phyloP scores from a whole-genome alignment of 2,888 invertebrate genomes.

The Asteroscopus sphinx region DNA sequence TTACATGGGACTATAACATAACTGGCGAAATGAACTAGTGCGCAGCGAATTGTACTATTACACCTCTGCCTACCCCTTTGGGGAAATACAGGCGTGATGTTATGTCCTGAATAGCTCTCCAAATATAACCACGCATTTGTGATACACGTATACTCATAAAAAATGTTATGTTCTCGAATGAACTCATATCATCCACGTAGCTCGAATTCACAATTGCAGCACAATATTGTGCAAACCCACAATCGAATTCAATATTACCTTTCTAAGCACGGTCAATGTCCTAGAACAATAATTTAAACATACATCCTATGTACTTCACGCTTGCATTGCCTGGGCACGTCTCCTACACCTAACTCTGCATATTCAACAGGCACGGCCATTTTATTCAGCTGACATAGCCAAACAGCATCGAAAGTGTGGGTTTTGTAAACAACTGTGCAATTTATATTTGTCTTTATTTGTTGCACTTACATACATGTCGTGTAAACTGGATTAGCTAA shows the following conservation, averaged over 20 bases:
- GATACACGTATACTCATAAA: too few relatives aligned
- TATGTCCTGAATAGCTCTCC: too few relatives aligned
- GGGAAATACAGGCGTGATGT: too few relatives aligned
- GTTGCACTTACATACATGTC: constrained; percentile 1
- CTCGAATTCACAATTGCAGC: too few relatives aligned
- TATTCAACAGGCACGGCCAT: constrained; percentile 34
- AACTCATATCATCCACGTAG: too few relatives aligned
- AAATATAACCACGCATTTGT: too few relatives aligned
- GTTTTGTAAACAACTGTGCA: constrained; percentile 22
- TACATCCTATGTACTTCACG: constrained; percentile 11
- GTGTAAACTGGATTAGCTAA: neutral
- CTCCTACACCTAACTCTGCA: constrained; percentile 16
- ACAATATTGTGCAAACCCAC: neutral
- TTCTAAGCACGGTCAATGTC: constrained; percentile 17
- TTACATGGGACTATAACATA: too few relatives aligned
- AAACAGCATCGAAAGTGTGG: constrained; percentile 35
- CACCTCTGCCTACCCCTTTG: too few relatives aligned
- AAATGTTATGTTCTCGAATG: too few relatives aligned
- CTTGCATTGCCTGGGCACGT: constrained; percentile 28
- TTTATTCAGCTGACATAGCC: constrained; percentile 22
- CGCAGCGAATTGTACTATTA: too few relatives aligned
- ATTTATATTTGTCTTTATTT: constrained; percentile 28
- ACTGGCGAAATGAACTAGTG: too few relatives aligned
- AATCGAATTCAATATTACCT: neutral
- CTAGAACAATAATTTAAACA: constrained; percentile 12